phyloP scores from a whole-genome alignment of 2,797 vertebrate genomes.

The Heteromormyrus szaboi region DNA sequence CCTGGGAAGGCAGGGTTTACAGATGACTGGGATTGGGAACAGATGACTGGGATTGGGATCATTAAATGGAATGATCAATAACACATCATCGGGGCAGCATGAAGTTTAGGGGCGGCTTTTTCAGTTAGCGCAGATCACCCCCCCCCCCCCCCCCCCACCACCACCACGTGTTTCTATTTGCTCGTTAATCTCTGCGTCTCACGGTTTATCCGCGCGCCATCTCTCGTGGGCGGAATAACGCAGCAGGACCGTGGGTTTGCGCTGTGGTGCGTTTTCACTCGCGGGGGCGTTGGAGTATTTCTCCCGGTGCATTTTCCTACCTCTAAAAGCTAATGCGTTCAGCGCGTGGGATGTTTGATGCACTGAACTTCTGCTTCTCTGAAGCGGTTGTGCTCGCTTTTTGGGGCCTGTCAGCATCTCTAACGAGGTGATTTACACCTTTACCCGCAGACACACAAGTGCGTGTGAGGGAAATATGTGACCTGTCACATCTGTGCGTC shows the following conservation, averaged over 20 bases:
- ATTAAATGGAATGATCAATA: constrained; percentile 1
- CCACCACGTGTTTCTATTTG: not conserved
- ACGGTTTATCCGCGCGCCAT: not conserved
- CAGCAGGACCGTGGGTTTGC: not conserved
- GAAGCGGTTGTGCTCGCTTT: not conserved
- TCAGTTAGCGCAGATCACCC: not conserved
- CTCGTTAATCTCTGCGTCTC: not conserved
- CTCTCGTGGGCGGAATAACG: not conserved
- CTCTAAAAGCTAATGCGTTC: not conserved
- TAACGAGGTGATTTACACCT: not conserved
- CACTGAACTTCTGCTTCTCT: not conserved
- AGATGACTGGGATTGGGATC: not conserved
- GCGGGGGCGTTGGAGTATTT: not conserved
- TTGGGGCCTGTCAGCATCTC: not conserved
- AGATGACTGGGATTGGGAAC: not conserved
- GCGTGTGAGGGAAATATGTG: not conserved
- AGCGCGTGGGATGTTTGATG: not conserved
- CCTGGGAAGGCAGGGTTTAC: not conserved
- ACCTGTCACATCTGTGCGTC: not conserved
- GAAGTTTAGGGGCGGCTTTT: not conserved
- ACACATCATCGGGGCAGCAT: not conserved
- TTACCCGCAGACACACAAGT: not conserved
- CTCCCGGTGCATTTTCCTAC: not conserved
- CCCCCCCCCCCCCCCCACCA: too few relatives aligned
- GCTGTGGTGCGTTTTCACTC: not conserved